A percentile compares a stretch with the other conserved stretches of the same genome.
These are phyloP conservation scores for Falco naumanni DNA, from an alignment of 2,797 vertebrate species.

Conservation along the genomic window DNA sequence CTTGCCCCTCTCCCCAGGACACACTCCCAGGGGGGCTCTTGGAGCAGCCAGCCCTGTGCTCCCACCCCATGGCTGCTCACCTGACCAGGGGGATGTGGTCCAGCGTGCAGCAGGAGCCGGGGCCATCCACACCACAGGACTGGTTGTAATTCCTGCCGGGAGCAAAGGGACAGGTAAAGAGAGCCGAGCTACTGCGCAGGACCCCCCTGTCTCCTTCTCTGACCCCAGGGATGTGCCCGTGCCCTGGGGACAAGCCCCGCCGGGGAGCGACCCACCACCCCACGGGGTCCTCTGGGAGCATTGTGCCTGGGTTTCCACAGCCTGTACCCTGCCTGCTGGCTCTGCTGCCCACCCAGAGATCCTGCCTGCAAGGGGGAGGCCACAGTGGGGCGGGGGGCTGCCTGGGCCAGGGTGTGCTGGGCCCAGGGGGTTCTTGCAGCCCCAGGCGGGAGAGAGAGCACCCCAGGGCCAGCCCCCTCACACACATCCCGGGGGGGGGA, in stretches of 20 bases:
- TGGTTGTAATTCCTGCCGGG: conserved; percentile 84
- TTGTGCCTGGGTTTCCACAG: neutral
- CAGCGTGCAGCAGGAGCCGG: conserved; percentile 83
- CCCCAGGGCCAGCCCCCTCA: neutral
- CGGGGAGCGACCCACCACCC: neutral
- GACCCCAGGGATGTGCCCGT: neutral
- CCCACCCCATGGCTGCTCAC: conserved; percentile 54
- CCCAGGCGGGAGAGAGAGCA: neutral
- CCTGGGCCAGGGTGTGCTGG: fast-evolving
- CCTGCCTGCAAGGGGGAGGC: neutral
- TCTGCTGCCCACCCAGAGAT: neutral
- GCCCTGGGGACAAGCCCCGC: neutral
- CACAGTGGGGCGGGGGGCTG: neutral
- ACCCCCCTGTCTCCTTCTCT: neutral
- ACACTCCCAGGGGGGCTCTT: neutral
- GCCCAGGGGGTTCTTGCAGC: neutral
- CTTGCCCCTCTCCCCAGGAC: neutral
- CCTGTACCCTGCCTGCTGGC: neutral
- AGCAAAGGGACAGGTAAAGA: neutral
- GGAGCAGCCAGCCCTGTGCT: fast-evolving
- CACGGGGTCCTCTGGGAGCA: fast-evolving
- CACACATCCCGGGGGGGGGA: neutral
- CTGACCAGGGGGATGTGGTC: conserved; percentile 88
- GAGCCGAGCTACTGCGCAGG: fast-evolving
- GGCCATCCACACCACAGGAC: conserved; percentile 78